Base-by-base conservation (phyloP, 2,113 vertebrate species). In the Mohoua ochrocephala region DNA sequence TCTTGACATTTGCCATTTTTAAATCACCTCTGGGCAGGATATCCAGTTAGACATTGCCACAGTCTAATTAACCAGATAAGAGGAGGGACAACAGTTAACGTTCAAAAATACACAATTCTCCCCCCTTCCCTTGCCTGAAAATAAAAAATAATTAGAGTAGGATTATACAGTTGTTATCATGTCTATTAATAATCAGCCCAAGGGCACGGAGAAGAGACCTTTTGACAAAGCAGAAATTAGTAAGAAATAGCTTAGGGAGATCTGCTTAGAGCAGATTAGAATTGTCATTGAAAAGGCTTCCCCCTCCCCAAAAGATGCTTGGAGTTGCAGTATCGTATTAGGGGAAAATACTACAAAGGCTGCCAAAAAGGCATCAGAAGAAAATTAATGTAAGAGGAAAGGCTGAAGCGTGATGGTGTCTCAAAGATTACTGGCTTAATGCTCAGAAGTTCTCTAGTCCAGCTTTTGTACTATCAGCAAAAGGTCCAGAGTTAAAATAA, bases 11-110 rank as follows among this genome's bases (percentile, higher is more conserved):
- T 96, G 82, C 79, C 78, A 77, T 97, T 97, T 98, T 95, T 8
- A 97, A 96, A 94, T 95, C 88, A 92, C 63, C 57, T 93, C 52
- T 84, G 91, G 53, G 39, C 90, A 97, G 81, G 75, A 97, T 97
- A 91, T 85, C 65, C 76, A 93, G 84, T 71, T 95, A 96, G 93
- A 93, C 61, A 56, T 91, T 93, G 81, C 90, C 64, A 91, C 84
- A 92, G 70, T 65, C 84, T 86, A 96, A 92, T 95, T 96, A 97
- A 85, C 78, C 39, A 81, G 84, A 93, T 96, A 96, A 97, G 89
- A 96, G 68, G 47, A 96, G 45, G 31, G 78, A 71, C 50, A 60
- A 83, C 24, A 59, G 81, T 79, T 91, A 89, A 53, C 0, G 0
- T 85, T 95, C 39, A 81, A 92, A 95, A 92, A 82, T 74, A 76